Percentiles rank a stretch among this genome's conserved stretches.
Evolutionary conservation across 2,113 vertebrate species (phyloP).

Genomic region (Glaucomys volans): DNA sequence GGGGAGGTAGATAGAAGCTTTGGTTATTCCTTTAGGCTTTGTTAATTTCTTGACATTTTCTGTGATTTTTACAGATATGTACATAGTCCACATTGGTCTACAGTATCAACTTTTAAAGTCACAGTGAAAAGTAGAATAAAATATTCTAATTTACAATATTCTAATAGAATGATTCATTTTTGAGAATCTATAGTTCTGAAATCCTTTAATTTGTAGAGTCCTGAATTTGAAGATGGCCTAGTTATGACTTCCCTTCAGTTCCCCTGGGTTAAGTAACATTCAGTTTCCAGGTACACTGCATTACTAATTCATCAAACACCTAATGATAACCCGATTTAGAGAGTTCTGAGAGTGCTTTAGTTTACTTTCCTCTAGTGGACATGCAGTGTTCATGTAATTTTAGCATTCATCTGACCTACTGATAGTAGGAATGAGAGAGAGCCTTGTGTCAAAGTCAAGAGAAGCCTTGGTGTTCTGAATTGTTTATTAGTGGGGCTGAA

Average conservation of each 20-base stretch:
- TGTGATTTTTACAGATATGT: neutral
- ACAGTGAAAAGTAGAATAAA: neutral
- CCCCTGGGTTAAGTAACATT: neutral
- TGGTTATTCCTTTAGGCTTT: neutral
- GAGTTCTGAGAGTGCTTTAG: neutral
- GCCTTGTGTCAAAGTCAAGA: neutral
- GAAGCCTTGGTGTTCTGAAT: neutral
- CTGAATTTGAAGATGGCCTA: neutral
- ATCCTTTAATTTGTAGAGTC: neutral
- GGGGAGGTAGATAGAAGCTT: neutral
- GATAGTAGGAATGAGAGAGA: neutral
- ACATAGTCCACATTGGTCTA: neutral
- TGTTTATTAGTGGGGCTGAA: neutral
- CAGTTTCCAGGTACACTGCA: neutral
- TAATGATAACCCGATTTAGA: neutral
- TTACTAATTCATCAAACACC: neutral
- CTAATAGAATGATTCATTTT: neutral
- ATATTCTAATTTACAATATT: neutral
- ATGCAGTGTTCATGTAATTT: neutral
- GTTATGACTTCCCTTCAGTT: neutral
- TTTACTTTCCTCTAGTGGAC: neutral
- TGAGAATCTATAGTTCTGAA: neutral
- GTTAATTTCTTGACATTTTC: neutral
- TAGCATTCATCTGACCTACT: neutral
- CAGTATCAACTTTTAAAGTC: neutral